Evolutionary conservation across 2,113 vertebrate species (phyloP).

Genomic region (Austrofundulus limnaeus): DNA sequence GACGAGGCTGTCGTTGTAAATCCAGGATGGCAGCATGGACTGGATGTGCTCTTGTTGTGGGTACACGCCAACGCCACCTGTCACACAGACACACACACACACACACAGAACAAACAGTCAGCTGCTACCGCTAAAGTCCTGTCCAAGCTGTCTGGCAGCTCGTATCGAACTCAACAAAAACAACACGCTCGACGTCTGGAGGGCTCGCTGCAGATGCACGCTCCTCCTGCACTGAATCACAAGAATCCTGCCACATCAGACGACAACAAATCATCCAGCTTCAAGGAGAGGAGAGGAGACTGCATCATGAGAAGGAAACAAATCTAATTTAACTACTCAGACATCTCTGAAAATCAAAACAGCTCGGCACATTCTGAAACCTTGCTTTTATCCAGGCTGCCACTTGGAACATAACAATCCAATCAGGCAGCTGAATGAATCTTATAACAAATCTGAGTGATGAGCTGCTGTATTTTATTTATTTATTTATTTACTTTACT

Average conservation of each 20-base stretch:
- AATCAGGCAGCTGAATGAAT: conserved; percentile 48
- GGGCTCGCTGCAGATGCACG: conserved; percentile 38
- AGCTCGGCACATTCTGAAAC: conserved; percentile 1
- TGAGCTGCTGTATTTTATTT: conserved; percentile 31
- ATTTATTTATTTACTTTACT: too few species aligned
- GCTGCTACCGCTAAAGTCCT: conserved; percentile 21
- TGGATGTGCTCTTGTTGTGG: conserved; percentile 91
- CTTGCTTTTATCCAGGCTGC: conserved; percentile 32
- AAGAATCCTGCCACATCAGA: conserved; percentile 39
- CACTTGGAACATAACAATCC: conserved; percentile 35
- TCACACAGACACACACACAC: conserved; percentile 34
- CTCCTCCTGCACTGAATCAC: conserved; percentile 54
- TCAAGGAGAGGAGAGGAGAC: conserved; percentile 24
- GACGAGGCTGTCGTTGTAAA: conserved; percentile 92
- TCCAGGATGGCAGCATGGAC: conserved; percentile 90
- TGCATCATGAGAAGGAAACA: conserved; percentile 20
- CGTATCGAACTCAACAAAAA: conserved; percentile 34
- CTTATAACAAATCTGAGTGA: conserved; percentile 44
- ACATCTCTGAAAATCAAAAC: conserved; percentile 20
- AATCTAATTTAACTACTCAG: conserved; percentile 16
- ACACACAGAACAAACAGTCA: conserved; percentile 35
- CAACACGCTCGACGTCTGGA: conserved; percentile 49
- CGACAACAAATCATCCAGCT: conserved; percentile 47
- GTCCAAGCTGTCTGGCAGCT: conserved; percentile 49
- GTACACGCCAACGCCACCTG: conserved; percentile 88